Evolutionary conservation across 1,140 invertebrate genomes (phyloP), one percentile per base, ranked within the genome.

Genomic region (Drosophila orena): DNA sequence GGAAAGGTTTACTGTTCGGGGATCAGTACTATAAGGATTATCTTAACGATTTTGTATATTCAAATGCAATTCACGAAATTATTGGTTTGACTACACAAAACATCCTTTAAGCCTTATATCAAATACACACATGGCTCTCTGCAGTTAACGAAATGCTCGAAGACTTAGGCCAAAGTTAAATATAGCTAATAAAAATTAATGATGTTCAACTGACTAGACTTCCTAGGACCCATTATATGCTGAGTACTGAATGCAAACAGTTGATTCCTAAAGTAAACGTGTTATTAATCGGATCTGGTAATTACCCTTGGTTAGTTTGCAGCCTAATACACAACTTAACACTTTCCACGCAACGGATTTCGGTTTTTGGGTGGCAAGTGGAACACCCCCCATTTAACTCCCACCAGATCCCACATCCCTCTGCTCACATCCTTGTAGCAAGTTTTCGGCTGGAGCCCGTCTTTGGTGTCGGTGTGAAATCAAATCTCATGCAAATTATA

Each of bases 401-500:
- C 30, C 14, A 6, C 38, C 44, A 22, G 12, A 10, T 35, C 6
- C 14, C 42, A 20, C 4, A 22, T 8, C 3, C 35, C 49, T 7
- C 43, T 8, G 14, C 10, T 15, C 30, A 38, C 38, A 43, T 14
- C 52, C 35, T 20, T 42, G 53, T 40, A 38, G 62, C 55, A 79
- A 71, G 40, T 75, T 79, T 76, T 68, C 44, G 17, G 37, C 30
- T 53, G 50, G 42, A 53, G 44, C 40, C 37, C 47, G 56, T 76
- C 60, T 66, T 69, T 46, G 52, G 49, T 53, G 77, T 56, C 42
- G 68, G 71, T 66, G 70, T 80, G 72, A 88, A 88, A 88, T 88
- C 84, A 88, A 88, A 88, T 89, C 79, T 84, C 68, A 84, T 88
- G 84, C 84, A 89, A 88, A 88, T 84, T 88, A 88, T 89, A 77